These are phyloP conservation scores for Agrochola lota DNA, from an alignment of 2,888 invertebrate genomes.

Conservation along the genomic window DNA sequence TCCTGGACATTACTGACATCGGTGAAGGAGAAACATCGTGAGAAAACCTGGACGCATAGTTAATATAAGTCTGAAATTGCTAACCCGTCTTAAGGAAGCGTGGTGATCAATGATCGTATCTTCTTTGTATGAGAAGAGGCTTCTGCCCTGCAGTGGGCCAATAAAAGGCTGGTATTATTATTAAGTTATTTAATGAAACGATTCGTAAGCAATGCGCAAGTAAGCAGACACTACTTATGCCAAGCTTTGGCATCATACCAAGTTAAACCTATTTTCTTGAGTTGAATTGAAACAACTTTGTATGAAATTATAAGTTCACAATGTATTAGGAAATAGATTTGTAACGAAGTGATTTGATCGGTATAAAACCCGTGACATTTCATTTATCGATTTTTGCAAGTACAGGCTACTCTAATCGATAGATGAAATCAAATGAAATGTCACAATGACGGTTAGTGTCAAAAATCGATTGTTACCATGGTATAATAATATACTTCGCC, in stretches of 20 bases:
- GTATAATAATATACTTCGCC: too few relatives aligned
- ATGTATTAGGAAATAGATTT: background rate
- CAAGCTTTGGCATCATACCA: conserved; percentile 29
- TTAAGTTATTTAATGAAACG: conserved; percentile 24
- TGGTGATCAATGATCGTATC: too few relatives aligned
- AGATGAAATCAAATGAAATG: conserved; percentile 1
- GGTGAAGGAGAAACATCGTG: too few relatives aligned
- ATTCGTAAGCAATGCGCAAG: conserved; percentile 25
- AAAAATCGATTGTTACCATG: background rate
- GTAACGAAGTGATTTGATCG: background rate
- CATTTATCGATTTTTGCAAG: conserved; percentile 9
- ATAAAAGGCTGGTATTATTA: too few relatives aligned
- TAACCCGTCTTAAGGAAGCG: too few relatives aligned
- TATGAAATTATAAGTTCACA: background rate
- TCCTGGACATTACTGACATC: too few relatives aligned
- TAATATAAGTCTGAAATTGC: too few relatives aligned
- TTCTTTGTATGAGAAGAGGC: too few relatives aligned
- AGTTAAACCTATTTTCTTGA: conserved; percentile 1
- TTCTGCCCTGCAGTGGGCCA: too few relatives aligned
- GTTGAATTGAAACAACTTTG: background rate
- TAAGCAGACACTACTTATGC: conserved; percentile 26
- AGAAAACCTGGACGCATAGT: too few relatives aligned
- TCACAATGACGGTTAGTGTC: background rate
- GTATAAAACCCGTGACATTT: background rate
- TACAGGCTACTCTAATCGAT: background rate